phyloP scores from a whole-genome alignment of 2,113 vertebrate genomes.

The Callaeas wilsoni region DNA sequence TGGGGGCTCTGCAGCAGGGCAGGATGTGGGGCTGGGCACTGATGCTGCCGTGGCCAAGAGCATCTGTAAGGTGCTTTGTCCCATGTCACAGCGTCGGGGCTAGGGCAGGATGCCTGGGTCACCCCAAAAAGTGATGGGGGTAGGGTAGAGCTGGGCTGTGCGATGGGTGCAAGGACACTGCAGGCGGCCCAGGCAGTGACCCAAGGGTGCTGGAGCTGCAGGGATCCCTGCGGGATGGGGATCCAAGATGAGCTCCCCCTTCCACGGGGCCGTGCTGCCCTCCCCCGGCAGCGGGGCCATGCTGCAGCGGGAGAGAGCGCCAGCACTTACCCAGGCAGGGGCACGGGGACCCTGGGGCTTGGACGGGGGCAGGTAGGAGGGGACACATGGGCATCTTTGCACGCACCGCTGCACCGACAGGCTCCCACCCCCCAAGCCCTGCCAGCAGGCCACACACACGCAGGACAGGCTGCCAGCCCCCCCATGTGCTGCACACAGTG shows the following conservation, averaged over 20 bases:
- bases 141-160: too few species aligned
- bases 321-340: background rate
- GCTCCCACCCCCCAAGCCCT: background rate
- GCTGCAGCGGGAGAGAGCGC: background rate
- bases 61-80: background rate
- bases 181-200: background rate
- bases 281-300: background rate
- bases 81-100: accelerated
- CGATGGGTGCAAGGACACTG: background rate
- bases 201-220: background rate
- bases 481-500: background rate
- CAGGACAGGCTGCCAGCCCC: background rate
- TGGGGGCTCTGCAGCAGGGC: accelerated
- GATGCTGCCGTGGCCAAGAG: background rate
- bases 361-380: background rate
- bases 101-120: background rate
- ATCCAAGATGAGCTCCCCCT: background rate
- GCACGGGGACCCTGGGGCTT: background rate
- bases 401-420: background rate
- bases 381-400: background rate
- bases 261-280: background rate
- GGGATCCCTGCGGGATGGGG: background rate
- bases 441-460: background rate
- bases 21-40: background rate
- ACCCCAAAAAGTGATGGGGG: background rate